A percentile compares a stretch with the other conserved stretches of the same genome.
phyloP scores from a whole-genome alignment of 2,113 vertebrate species.

The Lota lota region DNA sequence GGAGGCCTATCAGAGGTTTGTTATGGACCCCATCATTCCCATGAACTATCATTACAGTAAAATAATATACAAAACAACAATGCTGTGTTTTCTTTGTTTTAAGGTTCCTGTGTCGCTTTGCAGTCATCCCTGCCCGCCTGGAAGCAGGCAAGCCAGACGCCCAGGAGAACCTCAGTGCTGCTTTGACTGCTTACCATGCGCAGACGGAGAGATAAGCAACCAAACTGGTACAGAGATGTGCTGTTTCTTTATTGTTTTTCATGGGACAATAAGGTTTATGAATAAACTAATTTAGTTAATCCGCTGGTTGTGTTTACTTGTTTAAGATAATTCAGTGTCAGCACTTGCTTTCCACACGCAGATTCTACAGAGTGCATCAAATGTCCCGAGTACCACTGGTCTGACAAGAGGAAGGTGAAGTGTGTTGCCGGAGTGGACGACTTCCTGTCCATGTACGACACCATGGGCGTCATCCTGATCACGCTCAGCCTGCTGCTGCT shows the following conservation, averaged over 20 bases:
- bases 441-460: conserved; percentile 68
- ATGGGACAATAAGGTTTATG: too few relatives aligned
- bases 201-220: conserved; percentile 73
- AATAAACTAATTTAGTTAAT: too few relatives aligned
- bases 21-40: not conserved
- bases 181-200: conserved; percentile 73
- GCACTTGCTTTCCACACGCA: conserved; percentile 28
- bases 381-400: conserved; percentile 69
- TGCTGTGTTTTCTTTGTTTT: not conserved
- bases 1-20: conserved; percentile 56
- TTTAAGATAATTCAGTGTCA: too few relatives aligned
- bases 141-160: conserved; percentile 61
- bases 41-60: too few relatives aligned
- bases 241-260: not conserved
- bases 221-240: conserved; percentile 47
- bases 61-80: too few relatives aligned
- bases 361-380: conserved; percentile 67
- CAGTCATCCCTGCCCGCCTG: conserved; percentile 58
- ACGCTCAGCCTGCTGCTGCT: conserved; percentile 55
- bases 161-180: conserved; percentile 65
- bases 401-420: conserved; percentile 58
- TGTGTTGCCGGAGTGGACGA: conserved; percentile 68
- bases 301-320: too few relatives aligned
- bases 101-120: conserved; percentile 72
- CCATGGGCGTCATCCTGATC: conserved; percentile 70